These are phyloP conservation scores for Batillaria attramentaria DNA, from an alignment of 1,140 invertebrate genomes.

Conservation along the genomic window DNA sequence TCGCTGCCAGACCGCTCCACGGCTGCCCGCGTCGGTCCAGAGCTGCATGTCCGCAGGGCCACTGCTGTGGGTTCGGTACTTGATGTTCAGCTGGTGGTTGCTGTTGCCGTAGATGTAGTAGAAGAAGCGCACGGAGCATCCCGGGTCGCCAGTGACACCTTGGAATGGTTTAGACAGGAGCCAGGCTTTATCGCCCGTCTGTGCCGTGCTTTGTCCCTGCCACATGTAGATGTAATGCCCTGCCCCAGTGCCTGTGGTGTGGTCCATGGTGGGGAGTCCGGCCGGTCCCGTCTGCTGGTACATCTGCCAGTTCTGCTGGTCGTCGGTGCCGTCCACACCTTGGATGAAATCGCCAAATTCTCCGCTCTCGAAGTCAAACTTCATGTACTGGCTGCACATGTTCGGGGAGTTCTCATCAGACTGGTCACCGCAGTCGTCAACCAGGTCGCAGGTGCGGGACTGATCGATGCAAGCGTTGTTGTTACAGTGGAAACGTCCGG, in stretches of 20 bases:
- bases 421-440: slow-evolving; percentile 71
- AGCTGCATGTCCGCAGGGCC: slow-evolving; percentile 51
- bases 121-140: slow-evolving; percentile 52
- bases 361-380: slow-evolving; percentile 65
- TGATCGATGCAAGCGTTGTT: slow-evolving; percentile 57
- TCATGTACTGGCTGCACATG: slow-evolving; percentile 38
- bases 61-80: slow-evolving; percentile 51
- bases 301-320: slow-evolving; percentile 60
- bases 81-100: slow-evolving; percentile 57
- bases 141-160: neutral
- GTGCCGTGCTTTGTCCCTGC: slow-evolving; percentile 63
- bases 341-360: slow-evolving; percentile 51
- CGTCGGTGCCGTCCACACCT: slow-evolving; percentile 46
- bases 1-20: slow-evolving; percentile 58
- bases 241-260: slow-evolving; percentile 52
- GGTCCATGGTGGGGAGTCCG: slow-evolving; percentile 48
- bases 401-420: slow-evolving; percentile 62
- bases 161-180: slow-evolving; percentile 41
- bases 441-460: slow-evolving; percentile 64
- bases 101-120: slow-evolving; percentile 68
- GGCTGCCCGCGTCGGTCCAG: slow-evolving; percentile 40
- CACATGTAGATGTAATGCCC: slow-evolving; percentile 68
- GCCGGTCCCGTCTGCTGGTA: slow-evolving; percentile 40
- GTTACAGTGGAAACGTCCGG: slow-evolving; percentile 51
- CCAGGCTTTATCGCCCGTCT: slow-evolving; percentile 72